Conservation (phyloP, 2,113 vertebrate species). For the Pseudorhombus dupliciocellatus region DNA sequence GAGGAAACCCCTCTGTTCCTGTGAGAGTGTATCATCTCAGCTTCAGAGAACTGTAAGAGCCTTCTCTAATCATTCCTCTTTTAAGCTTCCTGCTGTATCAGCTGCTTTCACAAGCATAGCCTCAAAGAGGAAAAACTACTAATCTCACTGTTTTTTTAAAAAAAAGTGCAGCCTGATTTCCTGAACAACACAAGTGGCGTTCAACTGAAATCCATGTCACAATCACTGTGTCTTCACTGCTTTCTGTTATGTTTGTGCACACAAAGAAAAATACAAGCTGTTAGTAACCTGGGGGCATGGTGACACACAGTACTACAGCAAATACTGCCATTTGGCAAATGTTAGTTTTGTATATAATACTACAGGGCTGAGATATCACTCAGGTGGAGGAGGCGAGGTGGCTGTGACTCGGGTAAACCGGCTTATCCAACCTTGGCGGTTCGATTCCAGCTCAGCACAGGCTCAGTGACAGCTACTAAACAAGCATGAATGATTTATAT, state of each 20-base stretch:
- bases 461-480: too few relatives aligned
- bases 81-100: constrained; percentile 49
- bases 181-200: not conserved
- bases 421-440: not conserved
- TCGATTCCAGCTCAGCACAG: too few relatives aligned
- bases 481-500: too few relatives aligned
- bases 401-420: not conserved
- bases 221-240: not conserved
- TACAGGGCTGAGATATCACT: not conserved
- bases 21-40: not conserved
- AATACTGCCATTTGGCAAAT: not conserved
- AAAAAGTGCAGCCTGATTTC: not conserved
- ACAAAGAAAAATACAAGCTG: not conserved
- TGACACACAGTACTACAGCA: not conserved
- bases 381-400: too few relatives aligned
- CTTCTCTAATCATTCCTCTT: constrained; percentile 46
- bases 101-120: constrained; percentile 23
- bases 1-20: not conserved
- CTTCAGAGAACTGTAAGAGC: not conserved
- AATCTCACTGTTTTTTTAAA: not conserved
- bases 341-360: not conserved
- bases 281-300: too few relatives aligned
- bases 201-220: not conserved
- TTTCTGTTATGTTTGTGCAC: not conserved
- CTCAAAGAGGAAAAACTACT: not conserved